Percentiles rank a stretch among this genome's conserved stretches.
Conservation (phyloP, 2,113 vertebrate species). For the Corythornis madagascariensis region DNA sequence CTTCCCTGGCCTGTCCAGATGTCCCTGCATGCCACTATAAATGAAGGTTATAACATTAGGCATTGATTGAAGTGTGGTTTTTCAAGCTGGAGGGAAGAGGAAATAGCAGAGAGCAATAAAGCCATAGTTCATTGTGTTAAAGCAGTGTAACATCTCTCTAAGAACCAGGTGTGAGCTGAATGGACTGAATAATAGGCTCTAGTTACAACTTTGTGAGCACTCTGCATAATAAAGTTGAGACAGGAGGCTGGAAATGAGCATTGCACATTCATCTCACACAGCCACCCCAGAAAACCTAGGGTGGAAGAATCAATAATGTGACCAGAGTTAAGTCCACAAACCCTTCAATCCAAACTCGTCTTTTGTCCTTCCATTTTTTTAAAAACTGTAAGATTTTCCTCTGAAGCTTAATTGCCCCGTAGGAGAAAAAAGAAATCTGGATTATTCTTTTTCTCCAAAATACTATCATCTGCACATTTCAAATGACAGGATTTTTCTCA, state of each 20-base stretch:
- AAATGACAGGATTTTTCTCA: not conserved
- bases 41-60: constrained; percentile 69
- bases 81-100: constrained; percentile 62
- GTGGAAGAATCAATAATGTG: not conserved
- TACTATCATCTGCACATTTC: not conserved
- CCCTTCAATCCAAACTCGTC: not conserved
- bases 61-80: constrained; percentile 72
- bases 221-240: constrained; percentile 1
- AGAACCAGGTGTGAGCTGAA: constrained; percentile 71
- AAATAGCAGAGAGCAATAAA: constrained; percentile 71
- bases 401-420: not conserved
- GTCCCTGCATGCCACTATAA: constrained; percentile 66
- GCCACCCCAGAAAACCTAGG: not conserved
- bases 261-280: not conserved
- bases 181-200: constrained; percentile 44
- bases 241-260: not conserved
- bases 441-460: not conserved
- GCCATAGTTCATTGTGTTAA: constrained; percentile 56
- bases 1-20: constrained; percentile 63
- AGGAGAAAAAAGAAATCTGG: not conserved
- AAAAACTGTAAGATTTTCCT: not conserved
- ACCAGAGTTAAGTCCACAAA: not conserved
- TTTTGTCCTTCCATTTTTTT: not conserved
- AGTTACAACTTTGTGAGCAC: not conserved
- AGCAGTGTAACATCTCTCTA: constrained; percentile 22